Evolutionary conservation across 2,888 invertebrate species (phyloP).

Genomic region (Ptilodon capucinus): DNA sequence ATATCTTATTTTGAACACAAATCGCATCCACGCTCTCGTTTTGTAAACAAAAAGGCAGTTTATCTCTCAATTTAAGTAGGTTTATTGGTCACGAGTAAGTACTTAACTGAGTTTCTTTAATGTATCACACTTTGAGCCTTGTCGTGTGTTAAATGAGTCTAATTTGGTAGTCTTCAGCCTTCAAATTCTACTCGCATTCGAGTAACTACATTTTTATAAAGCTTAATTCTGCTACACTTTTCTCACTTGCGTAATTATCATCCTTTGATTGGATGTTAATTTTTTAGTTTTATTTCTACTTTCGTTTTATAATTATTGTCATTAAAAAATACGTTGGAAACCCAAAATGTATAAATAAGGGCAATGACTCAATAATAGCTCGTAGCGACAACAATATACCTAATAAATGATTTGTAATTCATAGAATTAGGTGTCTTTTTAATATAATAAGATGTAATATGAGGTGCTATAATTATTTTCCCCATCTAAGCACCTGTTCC

Average conservation of each 20-base stretch:
- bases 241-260: too few relatives aligned
- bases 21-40: conserved; percentile 20
- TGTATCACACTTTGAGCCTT: conserved; percentile 17
- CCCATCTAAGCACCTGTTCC: background rate
- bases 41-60: conserved; percentile 14
- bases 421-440: background rate
- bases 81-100: conserved; percentile 26
- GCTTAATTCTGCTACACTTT: too few relatives aligned
- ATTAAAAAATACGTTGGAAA: too few relatives aligned
- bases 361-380: too few relatives aligned
- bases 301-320: too few relatives aligned
- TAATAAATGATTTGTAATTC: background rate
- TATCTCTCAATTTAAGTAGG: conserved; percentile 16
- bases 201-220: too few relatives aligned
- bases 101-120: conserved; percentile 14
- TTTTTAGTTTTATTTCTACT: too few relatives aligned
- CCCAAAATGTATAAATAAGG: too few relatives aligned
- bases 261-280: too few relatives aligned
- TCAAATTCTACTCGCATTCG: too few relatives aligned
- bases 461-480: background rate
- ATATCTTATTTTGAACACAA: conserved; percentile 8
- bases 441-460: background rate
- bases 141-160: conserved; percentile 10
- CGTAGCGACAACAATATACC: too few relatives aligned
- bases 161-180: conserved; percentile 4